Evolutionary conservation across 2,113 vertebrate species (phyloP), one percentile per base, ranked within the genome.

Genomic region (Silurus asotus): DNA sequence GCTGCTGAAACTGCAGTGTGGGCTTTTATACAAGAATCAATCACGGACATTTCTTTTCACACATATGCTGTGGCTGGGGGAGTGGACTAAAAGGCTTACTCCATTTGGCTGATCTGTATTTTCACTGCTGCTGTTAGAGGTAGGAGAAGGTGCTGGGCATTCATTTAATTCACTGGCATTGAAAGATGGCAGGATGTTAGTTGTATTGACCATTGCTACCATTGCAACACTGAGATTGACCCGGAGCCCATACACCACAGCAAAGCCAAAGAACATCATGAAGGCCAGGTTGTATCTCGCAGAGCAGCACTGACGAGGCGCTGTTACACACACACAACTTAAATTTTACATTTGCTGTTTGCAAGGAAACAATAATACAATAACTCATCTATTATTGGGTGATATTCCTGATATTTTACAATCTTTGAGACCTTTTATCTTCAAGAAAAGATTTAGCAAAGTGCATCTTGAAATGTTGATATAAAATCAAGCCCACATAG

Each of bases 161-260:
- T 91, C 90, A 0, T 87, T 87, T 15, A 23, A 8, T 0, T 65
- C 0, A 3, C 94, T 91, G 45, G 2, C 51, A 86, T 95, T 94
- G 23, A 4, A 0, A 0, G n/a, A 59, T 3, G 89, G 45, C 1
- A 55, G 0, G 0, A 77, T 17, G 1, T 37, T 85, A 0, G 94
- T 95, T 84, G 14, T 37, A 84, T 96, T 97, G 58, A 96, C 95
- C 95, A 97, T 97, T 45, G 95, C 95, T 0, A 96, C 91, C 88
- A 96, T 94, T 86, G 96, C 92, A 0, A 97, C 95, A 28, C 96
- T 97, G 90, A 97, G 91, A 91, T 94, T 96, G 86, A 97, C 96
- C 0, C 96, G 94, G 45, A 97, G 96, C 0, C 93, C 93, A 13
- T 97, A 96, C 75, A 96, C 94, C 65, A 96, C 88, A 9, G 95